Evolutionary conservation across 2,888 invertebrate species (phyloP), one percentile per base, ranked within the genome.

Genomic region (Rapana venosa): DNA sequence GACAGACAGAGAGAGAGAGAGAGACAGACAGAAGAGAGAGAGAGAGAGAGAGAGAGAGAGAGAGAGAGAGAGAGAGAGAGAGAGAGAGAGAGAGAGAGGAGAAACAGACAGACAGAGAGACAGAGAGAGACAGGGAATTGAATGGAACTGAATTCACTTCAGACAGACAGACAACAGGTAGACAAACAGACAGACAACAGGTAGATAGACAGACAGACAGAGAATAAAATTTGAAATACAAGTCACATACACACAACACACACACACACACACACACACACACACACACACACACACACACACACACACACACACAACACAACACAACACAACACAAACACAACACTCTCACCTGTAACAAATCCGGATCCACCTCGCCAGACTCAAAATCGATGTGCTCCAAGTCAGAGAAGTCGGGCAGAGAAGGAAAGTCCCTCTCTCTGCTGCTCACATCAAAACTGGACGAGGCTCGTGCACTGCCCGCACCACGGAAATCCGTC

Each of bases 281-380:
- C 17, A 26, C 83, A 56, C 56, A 13, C 84, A 85, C 30, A 15
- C 84, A 58, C 58, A 5, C 84, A 84, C 30, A 4, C 58, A 84
- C n/a, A 15, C 58, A 58, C n/a, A 84, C 15, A 30, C n/a, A 84
- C n/a, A 30, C 15, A 32, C 77, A 32, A 20, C 77, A 77, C 77
- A n/a, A 81, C 47, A 47, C 26, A 81, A 35, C 81, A 83, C 36
- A 47, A 32, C n/a, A 26, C 2, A 79, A 8, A 79, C 20, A 79
- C 35, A 17, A 79, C 20, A 35, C 35, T 17, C 79, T 79, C 58
- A 86, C 86, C 86, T 81, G 77, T 83, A 92, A 81, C 91, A 94
- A 90, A 91, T 95, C 95, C 22, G 95, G 94, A 81, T 95, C 95
- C 22, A 94, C 91, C 90, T 95, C 95, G 58, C 92, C 92, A 11